These are phyloP conservation scores for Thamnaconus septentrionalis DNA, from an alignment of 2,113 vertebrate genomes.

Conservation along the genomic window DNA sequence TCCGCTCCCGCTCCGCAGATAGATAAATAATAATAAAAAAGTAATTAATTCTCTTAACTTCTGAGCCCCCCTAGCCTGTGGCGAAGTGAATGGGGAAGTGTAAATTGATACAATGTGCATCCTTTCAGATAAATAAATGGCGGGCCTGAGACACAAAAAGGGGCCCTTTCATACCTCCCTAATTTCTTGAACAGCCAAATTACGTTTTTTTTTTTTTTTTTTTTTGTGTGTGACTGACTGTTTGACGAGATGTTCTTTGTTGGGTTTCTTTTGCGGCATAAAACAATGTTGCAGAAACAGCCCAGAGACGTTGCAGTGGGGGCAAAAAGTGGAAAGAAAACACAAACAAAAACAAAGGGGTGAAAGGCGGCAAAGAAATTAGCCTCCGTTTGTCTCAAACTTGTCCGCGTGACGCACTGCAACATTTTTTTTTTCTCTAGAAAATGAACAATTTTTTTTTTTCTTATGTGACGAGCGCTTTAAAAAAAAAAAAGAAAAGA, in stretches of 20 bases:
- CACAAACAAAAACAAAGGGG: not conserved
- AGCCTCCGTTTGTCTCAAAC: not conserved
- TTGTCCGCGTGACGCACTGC: not conserved
- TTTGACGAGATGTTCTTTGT: slow-evolving; percentile 73
- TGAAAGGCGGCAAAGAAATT: slow-evolving; percentile 4
- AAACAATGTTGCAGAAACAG: slow-evolving; percentile 48
- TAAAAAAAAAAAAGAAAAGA: not conserved
- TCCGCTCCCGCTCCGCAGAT: slow-evolving; percentile 65
- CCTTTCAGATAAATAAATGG: slow-evolving; percentile 95
- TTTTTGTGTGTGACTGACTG: slow-evolving; percentile 51
- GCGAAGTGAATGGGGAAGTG: slow-evolving; percentile 83
- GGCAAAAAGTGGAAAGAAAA: no score
- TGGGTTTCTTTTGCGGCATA: slow-evolving; percentile 50
- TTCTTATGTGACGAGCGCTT: not conserved
- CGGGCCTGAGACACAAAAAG: slow-evolving; percentile 78
- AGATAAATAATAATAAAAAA: slow-evolving; percentile 91
- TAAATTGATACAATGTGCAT: slow-evolving; percentile 94
- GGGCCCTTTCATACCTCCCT: slow-evolving; percentile 68
- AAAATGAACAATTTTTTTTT: not conserved
- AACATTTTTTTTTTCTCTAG: not conserved
- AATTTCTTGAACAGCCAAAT: slow-evolving; percentile 74
- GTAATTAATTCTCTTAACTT: slow-evolving; percentile 99
- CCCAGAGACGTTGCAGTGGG: slow-evolving; percentile 13
- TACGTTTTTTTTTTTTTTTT: slow-evolving; percentile 61
- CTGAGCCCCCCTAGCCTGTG: slow-evolving; percentile 87